Conservation (phyloP, 92 coral and sea anemone genomes). For the Chrysogorgia sp. region DNA sequence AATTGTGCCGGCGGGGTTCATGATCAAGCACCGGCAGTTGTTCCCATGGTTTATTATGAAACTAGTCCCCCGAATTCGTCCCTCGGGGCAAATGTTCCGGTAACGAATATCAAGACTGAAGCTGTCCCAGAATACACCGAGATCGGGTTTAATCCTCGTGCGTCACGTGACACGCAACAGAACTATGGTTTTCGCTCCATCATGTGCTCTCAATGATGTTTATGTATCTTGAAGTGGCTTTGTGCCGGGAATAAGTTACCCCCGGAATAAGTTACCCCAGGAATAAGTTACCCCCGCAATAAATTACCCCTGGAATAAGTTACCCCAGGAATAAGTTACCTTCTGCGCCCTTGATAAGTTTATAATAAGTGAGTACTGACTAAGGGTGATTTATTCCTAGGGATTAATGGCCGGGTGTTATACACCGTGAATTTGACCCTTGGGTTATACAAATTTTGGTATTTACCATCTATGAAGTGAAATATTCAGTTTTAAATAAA, state of each 20-base stretch:
- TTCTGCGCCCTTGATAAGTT: too few species aligned
- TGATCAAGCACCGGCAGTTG: constrained; percentile 2
- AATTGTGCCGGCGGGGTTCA: constrained; percentile 23
- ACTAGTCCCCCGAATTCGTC: background rate
- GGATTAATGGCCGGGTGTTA: too few species aligned
- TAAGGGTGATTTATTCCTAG: too few species aligned
- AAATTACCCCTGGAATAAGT: too few species aligned
- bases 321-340: too few species aligned
- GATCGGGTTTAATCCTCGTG: background rate
- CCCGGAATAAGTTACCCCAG: too few species aligned
- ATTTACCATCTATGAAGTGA: too few species aligned
- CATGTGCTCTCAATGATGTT: constrained; percentile 21
- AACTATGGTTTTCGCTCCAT: constrained; percentile 15
- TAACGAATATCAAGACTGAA: constrained; percentile 1
- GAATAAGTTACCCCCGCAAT: too few species aligned
- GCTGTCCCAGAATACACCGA: background rate
- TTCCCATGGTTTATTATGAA: background rate
- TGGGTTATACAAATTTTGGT: too few species aligned
- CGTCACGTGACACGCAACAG: background rate
- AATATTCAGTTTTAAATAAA: too few species aligned
- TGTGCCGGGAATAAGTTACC: constrained; percentile 16
- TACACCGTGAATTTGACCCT: too few species aligned
- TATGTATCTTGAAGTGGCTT: background rate
- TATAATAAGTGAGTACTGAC: too few species aligned
- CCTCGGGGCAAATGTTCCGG: background rate